Evolutionary conservation across 2,888 invertebrate species (phyloP), one percentile per base, ranked within the genome.

Genomic region (Chironomus tentans): DNA sequence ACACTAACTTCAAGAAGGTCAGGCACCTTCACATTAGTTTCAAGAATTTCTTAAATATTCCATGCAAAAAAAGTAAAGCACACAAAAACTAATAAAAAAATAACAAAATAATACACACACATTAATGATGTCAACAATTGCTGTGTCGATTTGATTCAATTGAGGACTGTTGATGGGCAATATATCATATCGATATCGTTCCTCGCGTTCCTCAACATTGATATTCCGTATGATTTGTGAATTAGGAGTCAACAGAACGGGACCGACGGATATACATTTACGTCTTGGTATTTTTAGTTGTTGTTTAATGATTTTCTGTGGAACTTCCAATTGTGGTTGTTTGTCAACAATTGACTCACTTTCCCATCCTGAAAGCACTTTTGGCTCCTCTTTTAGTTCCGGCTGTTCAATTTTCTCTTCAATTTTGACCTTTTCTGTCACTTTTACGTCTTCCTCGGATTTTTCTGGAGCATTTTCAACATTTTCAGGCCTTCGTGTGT

Each of bases 251-350:
- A 82, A 79, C 61, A 84, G 79, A 24, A 84, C 79, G 13, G 83
- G 83, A 48, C 82, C 84, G 18, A 83, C 84, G 6, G 83, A 83
- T 65, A 82, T 79, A 77, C 82, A 83, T 78, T 81, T 82, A 13
- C 84, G 80, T 73, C 81, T 82, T 2, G 62, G 22, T 13, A 62
- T 18, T 48, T 24, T 65, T 12, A 68, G 6, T 12, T 68, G 68
- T n/a, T 68, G 68, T n/a, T 38, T 38, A 2, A 28, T 68, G 28
- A 65, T 24, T 24, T 68, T 68, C 13, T 15, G 28, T 1, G 28
- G 38, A n/a, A 68, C 68, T 68, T 68, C 38, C 7, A 46, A 46
- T n/a, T 68, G 65, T n/a, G 65, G 47, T 12, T 74, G 21, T 24
- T 28, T 2, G 10, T 70, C 70, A 70, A 13, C 13, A 68, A 74